Conservation (phyloP, 2,113 vertebrate species). For the Bos javanicus region DNA sequence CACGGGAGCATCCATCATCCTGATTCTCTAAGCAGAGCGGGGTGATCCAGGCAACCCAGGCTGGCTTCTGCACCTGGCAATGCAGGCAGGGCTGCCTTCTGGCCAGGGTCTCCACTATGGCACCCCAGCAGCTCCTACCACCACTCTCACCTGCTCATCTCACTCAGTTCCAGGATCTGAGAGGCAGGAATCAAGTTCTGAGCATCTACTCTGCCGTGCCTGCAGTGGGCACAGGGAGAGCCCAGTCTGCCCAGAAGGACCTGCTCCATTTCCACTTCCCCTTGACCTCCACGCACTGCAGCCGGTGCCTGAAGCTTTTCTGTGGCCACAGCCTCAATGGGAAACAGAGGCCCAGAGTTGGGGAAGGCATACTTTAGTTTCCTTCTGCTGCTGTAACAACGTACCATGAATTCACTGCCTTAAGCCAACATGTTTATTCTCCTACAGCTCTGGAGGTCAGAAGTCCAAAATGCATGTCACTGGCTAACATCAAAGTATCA, state of each 20-base stretch:
- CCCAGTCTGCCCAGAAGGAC: not conserved
- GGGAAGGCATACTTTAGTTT: too few species aligned
- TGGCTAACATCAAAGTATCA: not conserved
- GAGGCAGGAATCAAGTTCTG: not conserved
- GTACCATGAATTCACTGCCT: not conserved
- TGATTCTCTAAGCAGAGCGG: not conserved
- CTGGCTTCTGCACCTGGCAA: not conserved
- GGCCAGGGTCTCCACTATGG: not conserved
- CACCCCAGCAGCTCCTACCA: fast-evolving
- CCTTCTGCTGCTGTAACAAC: not conserved
- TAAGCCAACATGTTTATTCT: not conserved
- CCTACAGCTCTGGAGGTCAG: not conserved
- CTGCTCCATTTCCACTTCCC: not conserved
- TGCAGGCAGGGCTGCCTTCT: fast-evolving
- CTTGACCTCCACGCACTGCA: not conserved
- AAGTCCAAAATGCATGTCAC: not conserved
- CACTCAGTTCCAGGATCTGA: not conserved
- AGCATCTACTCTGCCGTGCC: too few species aligned
- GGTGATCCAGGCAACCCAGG: fast-evolving
- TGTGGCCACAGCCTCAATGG: not conserved
- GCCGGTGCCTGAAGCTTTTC: too few species aligned
- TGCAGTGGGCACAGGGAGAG: fast-evolving
- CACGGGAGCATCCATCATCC: not conserved
- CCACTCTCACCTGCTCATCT: not conserved
- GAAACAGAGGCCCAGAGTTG: not conserved